Percentiles rank a stretch among this genome's conserved stretches.
Evolutionary conservation across 2,113 vertebrate species (phyloP).

Genomic region (Gulo gulo): DNA sequence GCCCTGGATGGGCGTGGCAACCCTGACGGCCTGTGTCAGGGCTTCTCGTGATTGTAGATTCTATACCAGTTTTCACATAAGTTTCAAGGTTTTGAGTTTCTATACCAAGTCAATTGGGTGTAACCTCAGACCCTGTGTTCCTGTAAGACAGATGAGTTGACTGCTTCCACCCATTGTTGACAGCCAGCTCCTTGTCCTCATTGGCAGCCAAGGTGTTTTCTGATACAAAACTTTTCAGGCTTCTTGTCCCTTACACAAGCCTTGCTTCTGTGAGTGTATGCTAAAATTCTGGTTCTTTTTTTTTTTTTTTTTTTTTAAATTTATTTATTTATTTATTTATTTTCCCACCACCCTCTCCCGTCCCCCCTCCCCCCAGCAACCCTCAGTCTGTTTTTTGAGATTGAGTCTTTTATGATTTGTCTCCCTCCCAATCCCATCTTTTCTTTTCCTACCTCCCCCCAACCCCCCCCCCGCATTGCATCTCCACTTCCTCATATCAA

Average conservation of each 20-base stretch:
- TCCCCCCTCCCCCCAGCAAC: no score
- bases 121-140: not conserved
- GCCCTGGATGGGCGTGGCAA: not conserved
- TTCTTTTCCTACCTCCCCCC: no score
- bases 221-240: not conserved
- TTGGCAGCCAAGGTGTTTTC: not conserved
- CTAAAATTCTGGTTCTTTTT: not conserved
- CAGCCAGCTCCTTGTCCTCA: not conserved
- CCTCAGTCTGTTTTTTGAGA: no score
- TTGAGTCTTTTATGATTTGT: no score
- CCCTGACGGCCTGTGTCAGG: not conserved
- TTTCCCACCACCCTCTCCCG: no score
- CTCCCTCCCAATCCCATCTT: no score
- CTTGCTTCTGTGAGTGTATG: not conserved
- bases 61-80: not conserved
- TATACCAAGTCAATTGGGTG: not conserved
- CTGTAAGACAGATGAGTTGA: not conserved
- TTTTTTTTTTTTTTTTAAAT: no score
- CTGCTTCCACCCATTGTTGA: not conserved
- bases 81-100: not conserved
- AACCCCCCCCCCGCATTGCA: no score
- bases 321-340: no score
- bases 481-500: no score
- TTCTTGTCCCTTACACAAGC: not conserved
- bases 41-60: not conserved